Conservation (phyloP, 2,888 invertebrate species). For the Taphrorychus bicolor region DNA sequence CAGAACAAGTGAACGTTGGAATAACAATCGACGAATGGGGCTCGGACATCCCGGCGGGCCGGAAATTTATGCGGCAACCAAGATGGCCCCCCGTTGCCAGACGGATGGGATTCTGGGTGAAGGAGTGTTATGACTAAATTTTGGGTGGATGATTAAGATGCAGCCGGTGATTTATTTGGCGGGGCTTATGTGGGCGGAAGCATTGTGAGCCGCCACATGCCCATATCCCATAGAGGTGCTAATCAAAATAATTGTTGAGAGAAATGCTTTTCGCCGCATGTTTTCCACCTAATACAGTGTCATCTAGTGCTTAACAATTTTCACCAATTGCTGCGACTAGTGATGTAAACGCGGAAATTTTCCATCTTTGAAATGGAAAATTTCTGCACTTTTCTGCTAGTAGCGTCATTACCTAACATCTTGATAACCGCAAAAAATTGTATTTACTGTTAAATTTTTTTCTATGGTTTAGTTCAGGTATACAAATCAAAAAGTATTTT, state of each 20-base stretch:
- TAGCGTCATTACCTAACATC: too few relatives aligned
- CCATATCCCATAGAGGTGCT: neutral
- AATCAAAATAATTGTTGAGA: neutral
- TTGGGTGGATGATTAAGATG: slow-evolving; percentile 4
- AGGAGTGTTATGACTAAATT: slow-evolving; percentile 38
- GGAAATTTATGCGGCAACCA: slow-evolving; percentile 37
- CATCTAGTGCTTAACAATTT: too few relatives aligned
- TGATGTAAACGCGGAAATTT: too few relatives aligned
- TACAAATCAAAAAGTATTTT: too few relatives aligned
- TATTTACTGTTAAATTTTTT: too few relatives aligned
- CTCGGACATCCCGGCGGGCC: slow-evolving; percentile 36
- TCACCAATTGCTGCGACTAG: too few relatives aligned
- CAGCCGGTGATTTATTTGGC: slow-evolving; percentile 12
- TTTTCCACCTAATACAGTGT: too few relatives aligned
- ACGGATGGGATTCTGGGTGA: slow-evolving; percentile 26
- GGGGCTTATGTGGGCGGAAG: neutral
- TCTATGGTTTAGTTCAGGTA: too few relatives aligned
- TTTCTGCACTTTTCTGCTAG: too few relatives aligned
- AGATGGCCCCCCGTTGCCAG: slow-evolving; percentile 38
- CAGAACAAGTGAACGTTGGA: slow-evolving; percentile 51
- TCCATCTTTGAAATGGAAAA: too few relatives aligned
- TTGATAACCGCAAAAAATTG: too few relatives aligned
- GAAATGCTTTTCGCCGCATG: neutral
- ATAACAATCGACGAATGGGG: slow-evolving; percentile 52
- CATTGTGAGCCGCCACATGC: neutral